phyloP scores from a whole-genome alignment of 2,797 vertebrate genomes.

The Etheostoma perlongum region DNA sequence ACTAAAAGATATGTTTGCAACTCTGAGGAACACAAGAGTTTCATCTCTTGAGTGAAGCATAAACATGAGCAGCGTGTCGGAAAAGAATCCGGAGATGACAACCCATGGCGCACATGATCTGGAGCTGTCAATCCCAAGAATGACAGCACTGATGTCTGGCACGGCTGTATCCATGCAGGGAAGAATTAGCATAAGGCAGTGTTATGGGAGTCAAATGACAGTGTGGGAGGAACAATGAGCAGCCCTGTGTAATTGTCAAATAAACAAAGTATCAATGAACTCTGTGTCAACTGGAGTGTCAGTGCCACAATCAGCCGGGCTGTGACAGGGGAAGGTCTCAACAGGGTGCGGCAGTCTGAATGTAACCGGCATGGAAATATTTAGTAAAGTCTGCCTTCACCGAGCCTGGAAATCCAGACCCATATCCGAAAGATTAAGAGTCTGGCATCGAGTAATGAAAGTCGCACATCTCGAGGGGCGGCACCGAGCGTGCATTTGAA shows the following conservation, averaged over 20 bases:
- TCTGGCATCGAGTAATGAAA: too few relatives aligned
- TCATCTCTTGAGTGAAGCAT: slow-evolving; percentile 29
- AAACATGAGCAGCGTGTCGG: slow-evolving; percentile 42
- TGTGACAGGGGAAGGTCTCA: slow-evolving; percentile 26
- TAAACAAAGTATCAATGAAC: slow-evolving; percentile 52
- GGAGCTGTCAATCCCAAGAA: slow-evolving; percentile 56
- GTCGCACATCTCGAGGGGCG: too few relatives aligned
- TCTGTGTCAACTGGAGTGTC: slow-evolving; percentile 36
- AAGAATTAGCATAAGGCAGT: slow-evolving; percentile 64
- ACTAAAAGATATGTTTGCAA: not conserved
- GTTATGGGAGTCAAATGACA: slow-evolving; percentile 61
- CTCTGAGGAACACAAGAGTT: not conserved
- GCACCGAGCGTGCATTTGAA: too few relatives aligned
- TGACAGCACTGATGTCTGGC: slow-evolving; percentile 59
- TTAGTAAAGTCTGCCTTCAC: slow-evolving; percentile 6
- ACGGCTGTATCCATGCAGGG: slow-evolving; percentile 48
- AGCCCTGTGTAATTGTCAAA: slow-evolving; percentile 51
- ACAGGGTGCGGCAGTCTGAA: slow-evolving; percentile 24
- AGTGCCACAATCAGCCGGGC: slow-evolving; percentile 32
- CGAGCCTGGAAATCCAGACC: not conserved
- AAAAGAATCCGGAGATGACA: slow-evolving; percentile 60
- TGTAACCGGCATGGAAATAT: slow-evolving; percentile 22
- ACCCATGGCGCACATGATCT: slow-evolving; percentile 45
- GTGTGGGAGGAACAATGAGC: slow-evolving; percentile 57
- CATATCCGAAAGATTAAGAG: too few relatives aligned